These are phyloP conservation scores for Cinclus cinclus DNA, from an alignment of 2,113 vertebrate species.

Conservation along the genomic window DNA sequence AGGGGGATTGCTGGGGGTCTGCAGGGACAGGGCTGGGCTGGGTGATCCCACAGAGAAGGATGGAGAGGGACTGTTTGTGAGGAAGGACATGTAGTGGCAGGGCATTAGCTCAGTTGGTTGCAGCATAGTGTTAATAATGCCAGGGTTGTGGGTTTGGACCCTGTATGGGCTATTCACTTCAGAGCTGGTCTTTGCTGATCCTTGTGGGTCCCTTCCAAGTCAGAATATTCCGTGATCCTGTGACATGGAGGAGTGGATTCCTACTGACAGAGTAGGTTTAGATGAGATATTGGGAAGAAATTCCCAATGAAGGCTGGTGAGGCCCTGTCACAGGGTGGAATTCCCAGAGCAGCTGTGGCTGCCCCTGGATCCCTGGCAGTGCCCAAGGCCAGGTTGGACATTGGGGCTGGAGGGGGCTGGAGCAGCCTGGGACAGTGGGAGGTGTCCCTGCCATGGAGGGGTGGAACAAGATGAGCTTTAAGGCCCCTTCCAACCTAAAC, in stretches of 20 bases:
- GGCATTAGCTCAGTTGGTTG: neutral
- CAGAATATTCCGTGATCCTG: neutral
- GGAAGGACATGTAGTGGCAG: neutral
- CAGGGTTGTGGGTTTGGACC: neutral
- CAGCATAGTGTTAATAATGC: neutral
- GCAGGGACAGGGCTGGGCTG: neutral
- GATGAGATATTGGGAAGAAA: neutral
- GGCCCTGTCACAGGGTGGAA: neutral
- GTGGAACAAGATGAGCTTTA: accelerated
- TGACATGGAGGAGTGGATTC: neutral
- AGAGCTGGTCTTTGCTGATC: neutral
- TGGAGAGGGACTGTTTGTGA: neutral
- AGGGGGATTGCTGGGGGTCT: neutral
- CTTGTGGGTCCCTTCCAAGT: neutral
- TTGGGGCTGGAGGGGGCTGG: neutral
- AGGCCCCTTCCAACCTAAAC: neutral
- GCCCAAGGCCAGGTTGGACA: neutral
- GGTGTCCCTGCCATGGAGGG: neutral
- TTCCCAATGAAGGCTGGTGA: neutral
- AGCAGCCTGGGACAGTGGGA: neutral
- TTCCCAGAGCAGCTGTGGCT: neutral
- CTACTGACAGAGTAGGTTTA: neutral
- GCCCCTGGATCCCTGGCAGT: neutral
- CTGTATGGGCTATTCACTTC: neutral
- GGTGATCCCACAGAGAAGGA: neutral